phyloP scores from a whole-genome alignment of 2,888 invertebrate species.

The Tholera decimalis region DNA sequence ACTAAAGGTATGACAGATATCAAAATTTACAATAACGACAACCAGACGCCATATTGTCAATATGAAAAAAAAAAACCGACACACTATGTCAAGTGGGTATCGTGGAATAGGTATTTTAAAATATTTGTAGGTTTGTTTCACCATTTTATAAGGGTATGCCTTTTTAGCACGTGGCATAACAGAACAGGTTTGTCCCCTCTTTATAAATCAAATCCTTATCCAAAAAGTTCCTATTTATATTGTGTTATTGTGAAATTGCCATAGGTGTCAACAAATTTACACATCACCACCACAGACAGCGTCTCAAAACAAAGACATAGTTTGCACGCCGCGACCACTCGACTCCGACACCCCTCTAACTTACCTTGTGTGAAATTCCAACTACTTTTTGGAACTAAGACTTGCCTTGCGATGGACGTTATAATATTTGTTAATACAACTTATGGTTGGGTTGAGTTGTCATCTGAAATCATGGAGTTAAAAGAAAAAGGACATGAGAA shows the following conservation, averaged over 20 bases:
- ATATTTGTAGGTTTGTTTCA: too few species aligned
- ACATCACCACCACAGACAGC: slow-evolving; percentile 69
- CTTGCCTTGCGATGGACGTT: slow-evolving; percentile 39
- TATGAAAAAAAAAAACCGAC: too few species aligned
- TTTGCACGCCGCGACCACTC: slow-evolving; percentile 80
- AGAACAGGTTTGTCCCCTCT: too few species aligned
- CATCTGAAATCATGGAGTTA: background rate
- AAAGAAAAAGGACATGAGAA: too few species aligned
- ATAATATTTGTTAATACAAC: slow-evolving; percentile 30
- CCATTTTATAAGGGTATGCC: too few species aligned
- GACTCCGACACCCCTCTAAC: slow-evolving; percentile 77
- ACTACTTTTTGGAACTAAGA: slow-evolving; percentile 61
- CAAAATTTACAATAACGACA: too few species aligned
- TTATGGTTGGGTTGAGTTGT: slow-evolving; percentile 2
- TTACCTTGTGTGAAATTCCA: slow-evolving; percentile 73
- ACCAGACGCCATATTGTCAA: too few species aligned
- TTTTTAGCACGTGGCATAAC: too few species aligned
- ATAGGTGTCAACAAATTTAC: slow-evolving; percentile 74
- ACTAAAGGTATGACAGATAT: too few species aligned
- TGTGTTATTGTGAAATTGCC: slow-evolving; percentile 65
- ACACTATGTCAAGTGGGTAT: too few species aligned
- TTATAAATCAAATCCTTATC: slow-evolving; percentile 3
- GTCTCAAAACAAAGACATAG: slow-evolving; percentile 79
- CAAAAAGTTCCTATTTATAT: slow-evolving; percentile 14
- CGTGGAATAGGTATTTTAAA: too few species aligned